A percentile compares a stretch with the other conserved stretches of the same genome.
Evolutionary conservation across 2,888 invertebrate genomes (phyloP).

Genomic region (Cryptus armator): DNA sequence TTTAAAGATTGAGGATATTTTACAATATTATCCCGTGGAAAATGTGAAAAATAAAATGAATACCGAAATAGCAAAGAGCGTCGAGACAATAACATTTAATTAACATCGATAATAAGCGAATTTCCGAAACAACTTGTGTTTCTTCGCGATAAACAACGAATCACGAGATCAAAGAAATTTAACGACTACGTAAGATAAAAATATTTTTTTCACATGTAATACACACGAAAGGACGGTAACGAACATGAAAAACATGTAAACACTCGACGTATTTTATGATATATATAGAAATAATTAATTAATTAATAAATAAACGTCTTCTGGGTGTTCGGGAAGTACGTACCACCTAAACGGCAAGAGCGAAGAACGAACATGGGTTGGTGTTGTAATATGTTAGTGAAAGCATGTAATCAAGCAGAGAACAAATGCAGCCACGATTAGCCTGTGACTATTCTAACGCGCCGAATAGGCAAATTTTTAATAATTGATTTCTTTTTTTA

Average conservation of each 20-base stretch:
- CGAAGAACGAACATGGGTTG: slow-evolving; percentile 81
- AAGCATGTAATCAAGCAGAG: slow-evolving; percentile 83
- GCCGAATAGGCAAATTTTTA: slow-evolving; percentile 68
- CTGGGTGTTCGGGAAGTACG: slow-evolving; percentile 77
- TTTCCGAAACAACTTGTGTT: neutral
- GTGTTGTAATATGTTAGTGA: slow-evolving; percentile 82
- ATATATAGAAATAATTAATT: slow-evolving; percentile 13
- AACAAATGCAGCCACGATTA: slow-evolving; percentile 82
- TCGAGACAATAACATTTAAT: slow-evolving; percentile 28
- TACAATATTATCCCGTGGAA: neutral
- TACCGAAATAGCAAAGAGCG: neutral
- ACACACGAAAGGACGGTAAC: neutral
- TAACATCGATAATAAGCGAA: slow-evolving; percentile 24
- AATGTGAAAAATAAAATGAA: neutral
- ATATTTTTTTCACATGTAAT: neutral
- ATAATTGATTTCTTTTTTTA: neutral
- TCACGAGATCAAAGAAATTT: neutral
- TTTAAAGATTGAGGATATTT: neutral
- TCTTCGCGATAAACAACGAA: slow-evolving; percentile 1
- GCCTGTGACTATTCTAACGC: slow-evolving; percentile 78
- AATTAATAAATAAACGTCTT: slow-evolving; percentile 66
- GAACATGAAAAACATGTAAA: slow-evolving; percentile 24
- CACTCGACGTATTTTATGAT: slow-evolving; percentile 23
- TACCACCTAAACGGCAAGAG: slow-evolving; percentile 82
- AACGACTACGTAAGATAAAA: neutral